Evolutionary conservation across 2,888 invertebrate genomes (phyloP).

Genomic region (Priocnemis perturbator): DNA sequence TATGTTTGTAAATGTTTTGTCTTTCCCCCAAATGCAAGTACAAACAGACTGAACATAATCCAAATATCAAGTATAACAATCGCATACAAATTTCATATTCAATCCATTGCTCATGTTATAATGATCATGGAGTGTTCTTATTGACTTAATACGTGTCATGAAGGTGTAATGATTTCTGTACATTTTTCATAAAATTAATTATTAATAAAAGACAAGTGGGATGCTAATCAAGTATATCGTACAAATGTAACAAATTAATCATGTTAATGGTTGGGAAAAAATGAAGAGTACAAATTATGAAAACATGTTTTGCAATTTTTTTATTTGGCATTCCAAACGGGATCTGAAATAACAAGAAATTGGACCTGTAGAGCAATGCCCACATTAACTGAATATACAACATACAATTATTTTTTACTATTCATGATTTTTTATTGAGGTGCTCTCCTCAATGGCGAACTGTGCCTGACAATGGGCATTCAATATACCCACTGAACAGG

Average conservation of each 20-base stretch:
- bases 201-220: conserved; percentile 11
- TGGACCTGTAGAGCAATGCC: conserved; percentile 20
- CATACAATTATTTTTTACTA: background rate
- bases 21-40: background rate
- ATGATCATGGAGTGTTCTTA: background rate
- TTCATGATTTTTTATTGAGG: conserved; percentile 75
- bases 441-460: conserved; percentile 76
- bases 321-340: conserved; percentile 44
- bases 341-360: conserved; percentile 52
- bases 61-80: conserved; percentile 15
- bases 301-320: conserved; percentile 15
- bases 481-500: conserved; percentile 53
- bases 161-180: conserved; percentile 27
- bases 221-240: background rate
- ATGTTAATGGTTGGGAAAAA: background rate
- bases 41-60: background rate
- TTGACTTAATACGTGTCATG: background rate
- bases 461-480: conserved; percentile 49
- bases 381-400: conserved; percentile 1
- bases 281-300: too few species aligned
- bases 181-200: conserved; percentile 20
- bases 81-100: conserved; percentile 24
- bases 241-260: background rate
- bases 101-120: conserved; percentile 15
- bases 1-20: background rate